A percentile compares a stretch with the other conserved stretches of the same genome.
These are phyloP conservation scores for Rhinogobius similis DNA, from an alignment of 2,113 vertebrate species.

Conservation along the genomic window DNA sequence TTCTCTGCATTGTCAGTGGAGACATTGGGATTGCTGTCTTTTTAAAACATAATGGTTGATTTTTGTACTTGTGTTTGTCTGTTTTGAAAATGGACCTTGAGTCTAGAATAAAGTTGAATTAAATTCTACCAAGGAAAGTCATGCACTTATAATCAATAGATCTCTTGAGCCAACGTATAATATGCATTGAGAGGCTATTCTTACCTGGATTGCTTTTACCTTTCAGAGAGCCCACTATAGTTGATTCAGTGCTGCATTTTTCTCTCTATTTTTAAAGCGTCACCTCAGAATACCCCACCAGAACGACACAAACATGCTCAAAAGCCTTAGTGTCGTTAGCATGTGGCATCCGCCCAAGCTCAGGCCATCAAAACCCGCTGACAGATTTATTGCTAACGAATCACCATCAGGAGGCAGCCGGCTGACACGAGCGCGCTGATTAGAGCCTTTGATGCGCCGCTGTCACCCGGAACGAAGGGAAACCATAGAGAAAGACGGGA, in stretches of 20 bases:
- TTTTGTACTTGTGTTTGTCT: too few relatives aligned
- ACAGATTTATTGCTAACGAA: conserved; percentile 39
- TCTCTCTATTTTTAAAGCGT: background rate
- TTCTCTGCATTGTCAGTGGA: too few relatives aligned
- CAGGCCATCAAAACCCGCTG: conserved; percentile 30
- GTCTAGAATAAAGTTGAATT: too few relatives aligned
- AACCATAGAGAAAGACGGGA: conserved; percentile 19
- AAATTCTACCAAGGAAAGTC: too few relatives aligned
- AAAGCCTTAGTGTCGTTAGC: background rate
- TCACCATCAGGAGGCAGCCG: conserved; percentile 36
- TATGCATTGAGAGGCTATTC: background rate
- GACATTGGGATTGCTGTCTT: too few relatives aligned
- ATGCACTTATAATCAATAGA: too few relatives aligned
- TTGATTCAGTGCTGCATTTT: background rate
- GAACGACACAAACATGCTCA: background rate
- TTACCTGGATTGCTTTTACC: background rate
- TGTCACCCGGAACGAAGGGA: conserved; percentile 26
- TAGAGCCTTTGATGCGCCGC: conserved; percentile 43
- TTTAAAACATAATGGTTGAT: too few relatives aligned
- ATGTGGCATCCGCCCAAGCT: conserved; percentile 18
- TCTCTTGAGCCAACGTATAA: background rate
- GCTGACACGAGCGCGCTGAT: conserved; percentile 32
- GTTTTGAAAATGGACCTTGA: too few relatives aligned
- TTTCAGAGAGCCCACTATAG: background rate
- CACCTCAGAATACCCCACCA: background rate